These are phyloP conservation scores for Altica lythri DNA, from an alignment of 2,888 invertebrate species.

Conservation along the genomic window DNA sequence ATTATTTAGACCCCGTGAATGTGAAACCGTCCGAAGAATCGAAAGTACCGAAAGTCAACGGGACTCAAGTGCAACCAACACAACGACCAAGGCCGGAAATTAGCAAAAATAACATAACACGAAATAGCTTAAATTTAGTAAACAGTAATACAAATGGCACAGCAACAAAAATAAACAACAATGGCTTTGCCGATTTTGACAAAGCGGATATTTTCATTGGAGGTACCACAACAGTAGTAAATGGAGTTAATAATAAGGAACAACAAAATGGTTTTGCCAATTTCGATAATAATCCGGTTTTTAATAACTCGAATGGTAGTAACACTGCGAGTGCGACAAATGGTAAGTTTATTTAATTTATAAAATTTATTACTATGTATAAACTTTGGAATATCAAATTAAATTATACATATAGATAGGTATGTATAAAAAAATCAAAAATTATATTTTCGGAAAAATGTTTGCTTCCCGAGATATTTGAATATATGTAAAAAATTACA, in stretches of 20 bases:
- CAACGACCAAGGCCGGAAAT: constrained; percentile 45
- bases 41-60: constrained; percentile 44
- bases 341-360: constrained; percentile 27
- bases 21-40: constrained; percentile 29
- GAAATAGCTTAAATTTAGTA: constrained; percentile 13
- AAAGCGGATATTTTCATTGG: constrained; percentile 71
- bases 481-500: too few relatives aligned
- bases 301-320: constrained; percentile 56
- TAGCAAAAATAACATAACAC: constrained; percentile 35
- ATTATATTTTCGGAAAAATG: too few relatives aligned
- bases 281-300: constrained; percentile 74
- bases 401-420: background rate
- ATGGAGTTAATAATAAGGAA: constrained; percentile 32
- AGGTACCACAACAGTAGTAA: constrained; percentile 14
- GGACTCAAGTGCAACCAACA: constrained; percentile 34
- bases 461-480: too few relatives aligned
- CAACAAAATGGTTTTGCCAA: constrained; percentile 63
- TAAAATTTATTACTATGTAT: background rate
- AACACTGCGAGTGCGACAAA: constrained; percentile 21
- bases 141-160: constrained; percentile 52
- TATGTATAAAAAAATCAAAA: too few relatives aligned
- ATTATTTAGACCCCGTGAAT: constrained; percentile 53
- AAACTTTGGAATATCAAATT: background rate
- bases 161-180: too few relatives aligned
- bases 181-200: constrained; percentile 76